Base-by-base conservation (phyloP, 64 coral and sea anemone genomes). In the Catalaphyllia jardinei region DNA sequence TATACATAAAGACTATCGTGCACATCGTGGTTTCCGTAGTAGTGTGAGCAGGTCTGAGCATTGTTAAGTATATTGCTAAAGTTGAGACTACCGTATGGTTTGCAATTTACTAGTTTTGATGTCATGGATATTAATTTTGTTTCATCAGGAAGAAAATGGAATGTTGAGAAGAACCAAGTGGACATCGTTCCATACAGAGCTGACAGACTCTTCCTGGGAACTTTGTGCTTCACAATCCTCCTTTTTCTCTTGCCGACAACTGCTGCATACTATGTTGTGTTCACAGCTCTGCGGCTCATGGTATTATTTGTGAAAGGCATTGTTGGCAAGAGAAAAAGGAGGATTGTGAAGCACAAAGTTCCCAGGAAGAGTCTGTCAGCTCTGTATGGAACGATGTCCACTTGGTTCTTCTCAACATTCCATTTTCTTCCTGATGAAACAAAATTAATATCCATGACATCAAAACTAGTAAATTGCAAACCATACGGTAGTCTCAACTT, bases 231-330 rank as follows among this genome's bases (percentile, higher is more conserved):
- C 31, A 98, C 96, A n/a, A 63, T 95, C 8, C 84, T 95, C n/a
- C 59, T 98, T 50, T 98, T 98, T 61, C 90, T 98, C 14, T 80
- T 98, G 19, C 96, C 96, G 16, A 98, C 96, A 17, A 92, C 93
- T 38, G 82, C 91, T 6, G 75, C 95, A 62, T 98, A 90, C 60
- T 98, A 98, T 71, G 83, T 88, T 75, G 96, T 98, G 52, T 98
- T 95, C 85, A 98, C 96, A 49, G 13, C 82, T 13, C 88, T 98
- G 10, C 80, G 91, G 42, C 90, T 98, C 10, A 77, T 89, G 8
- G 93, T 98, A 16, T 50, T 95, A 64, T 29, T 95, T 31, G 84
- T 74, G 46, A 95, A 98, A 80, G 89, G 84, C 4, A 24, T 90
- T 22, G 42, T 98, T 17, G 52, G 29, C 7, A 98, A 80, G 14